These are phyloP conservation scores for Geodia barretti DNA, from an alignment of 37 sponge, comb jelly and placozoan genomes.

Conservation along the genomic window DNA sequence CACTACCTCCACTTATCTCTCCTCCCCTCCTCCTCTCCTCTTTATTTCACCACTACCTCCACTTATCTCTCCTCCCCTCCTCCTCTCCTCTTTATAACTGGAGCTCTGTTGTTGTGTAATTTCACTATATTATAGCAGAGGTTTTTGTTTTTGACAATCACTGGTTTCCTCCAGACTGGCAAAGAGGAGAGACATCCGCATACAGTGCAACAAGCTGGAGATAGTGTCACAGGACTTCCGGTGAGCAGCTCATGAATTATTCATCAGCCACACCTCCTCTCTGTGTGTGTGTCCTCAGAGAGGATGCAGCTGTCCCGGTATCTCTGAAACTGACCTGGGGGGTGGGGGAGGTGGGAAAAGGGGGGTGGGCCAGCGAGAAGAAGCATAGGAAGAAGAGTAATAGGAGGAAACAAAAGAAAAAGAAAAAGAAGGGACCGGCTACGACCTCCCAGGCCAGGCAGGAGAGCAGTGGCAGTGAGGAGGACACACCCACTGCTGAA, in stretches of 20 bases:
- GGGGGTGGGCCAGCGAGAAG: not conserved
- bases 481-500: not conserved
- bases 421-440: not conserved
- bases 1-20: too few species aligned
- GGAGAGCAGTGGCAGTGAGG: not conserved
- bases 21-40: too few species aligned
- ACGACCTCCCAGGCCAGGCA: not conserved
- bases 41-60: too few species aligned
- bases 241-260: not conserved
- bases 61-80: too few species aligned
- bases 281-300: not conserved
- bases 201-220: not conserved
- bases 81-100: too few species aligned
- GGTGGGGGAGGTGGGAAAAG: not conserved
- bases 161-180: not conserved
- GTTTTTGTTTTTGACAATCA: too few species aligned
- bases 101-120: too few species aligned
- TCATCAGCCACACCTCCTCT: not conserved
- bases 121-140: too few species aligned
- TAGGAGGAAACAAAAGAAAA: not conserved
- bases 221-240: not conserved
- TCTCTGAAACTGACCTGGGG: not conserved
- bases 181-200: not conserved
- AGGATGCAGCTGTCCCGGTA: not conserved
- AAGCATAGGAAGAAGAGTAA: constrained; percentile 5